Evolutionary conservation across 2,797 vertebrate species (phyloP).

Genomic region (Pseudomugil tenellus): DNA sequence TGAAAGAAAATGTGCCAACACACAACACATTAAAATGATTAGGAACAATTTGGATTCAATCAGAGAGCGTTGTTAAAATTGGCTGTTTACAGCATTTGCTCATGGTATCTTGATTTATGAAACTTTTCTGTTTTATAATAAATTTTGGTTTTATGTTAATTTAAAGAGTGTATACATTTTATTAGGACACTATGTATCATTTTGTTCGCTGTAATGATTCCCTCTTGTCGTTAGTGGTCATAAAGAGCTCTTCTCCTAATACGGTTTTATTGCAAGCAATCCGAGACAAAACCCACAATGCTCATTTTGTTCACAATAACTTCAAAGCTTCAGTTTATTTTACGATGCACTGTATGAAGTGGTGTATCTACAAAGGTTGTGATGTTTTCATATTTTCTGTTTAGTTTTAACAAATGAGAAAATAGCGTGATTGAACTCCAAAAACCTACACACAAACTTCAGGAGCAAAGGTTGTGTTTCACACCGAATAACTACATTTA

Average conservation of each 20-base stretch:
- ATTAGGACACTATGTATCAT: no score
- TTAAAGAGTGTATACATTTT: no score
- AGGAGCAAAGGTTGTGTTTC: slow-evolving; percentile 5
- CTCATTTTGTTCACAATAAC: slow-evolving; percentile 15
- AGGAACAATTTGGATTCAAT: no score
- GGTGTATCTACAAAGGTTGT: slow-evolving; percentile 4
- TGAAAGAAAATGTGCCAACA: no score
- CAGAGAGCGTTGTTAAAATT: no score
- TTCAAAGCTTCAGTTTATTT: slow-evolving; percentile 1
- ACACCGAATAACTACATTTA: not conserved
- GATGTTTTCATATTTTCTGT: slow-evolving; percentile 5
- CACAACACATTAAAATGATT: no score
- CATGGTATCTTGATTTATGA: no score
- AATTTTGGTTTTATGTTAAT: no score
- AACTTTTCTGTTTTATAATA: no score
- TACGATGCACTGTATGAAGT: slow-evolving; percentile 2
- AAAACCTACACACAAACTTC: not conserved
- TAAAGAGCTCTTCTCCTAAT: not conserved
- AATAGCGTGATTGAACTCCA: not conserved
- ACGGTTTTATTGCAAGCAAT: not conserved
- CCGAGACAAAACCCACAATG: not conserved
- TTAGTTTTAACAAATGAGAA: not conserved
- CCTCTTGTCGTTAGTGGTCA: not conserved
- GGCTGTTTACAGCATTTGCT: no score
- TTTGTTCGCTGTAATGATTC: slow-evolving; percentile 4